Evolutionary conservation across 1,140 invertebrate genomes (phyloP), one percentile per base, ranked within the genome.

Genomic region (Chionoecetes opilio): DNA sequence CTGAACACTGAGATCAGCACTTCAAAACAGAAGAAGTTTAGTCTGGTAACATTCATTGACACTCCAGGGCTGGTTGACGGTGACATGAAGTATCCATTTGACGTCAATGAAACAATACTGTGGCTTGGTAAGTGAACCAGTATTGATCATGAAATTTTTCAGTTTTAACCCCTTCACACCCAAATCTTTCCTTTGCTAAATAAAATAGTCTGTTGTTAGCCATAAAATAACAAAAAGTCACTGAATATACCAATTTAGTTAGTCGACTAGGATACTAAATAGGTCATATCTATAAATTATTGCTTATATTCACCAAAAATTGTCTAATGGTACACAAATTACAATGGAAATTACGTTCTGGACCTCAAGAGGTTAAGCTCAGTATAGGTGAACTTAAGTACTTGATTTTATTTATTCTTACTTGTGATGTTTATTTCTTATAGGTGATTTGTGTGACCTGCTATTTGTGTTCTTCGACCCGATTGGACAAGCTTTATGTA

Each of bases 401-500:
- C 41, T 93, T 34, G 90, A 46, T 21, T 17, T 31, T 75, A 3
- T 35, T 38, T 53, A 41, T 82, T 41, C 46, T 38, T 85, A 82
- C 9, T 17, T 26, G 46, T 86, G 26, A 84, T 29, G n/a, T 31
- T 84, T 93, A 26, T n/a, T 37, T 97, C 97, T 29, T 29, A 2
- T 92, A 96, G 96, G 98, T 91, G 97, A 97, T 92, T 96, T 98
- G 87, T 97, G 98, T 26, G 98, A 98, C 96, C 96, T 98, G 95
- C 97, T 98, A 89, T 98, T 98, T 97, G 97, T 98, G 0, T 98
- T 98, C 97, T 98, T 98, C 96, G 98, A 98, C 96, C 98, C 98
- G 0, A 98, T 98, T 97, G 98, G 98, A 31, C 98, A 98, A 96
- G 98, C 98, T 9, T 96, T 98, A 46, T 98, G 98, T 96, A 98